phyloP scores from a whole-genome alignment of 2,113 vertebrate species.

The Sebastes schlegelii region DNA sequence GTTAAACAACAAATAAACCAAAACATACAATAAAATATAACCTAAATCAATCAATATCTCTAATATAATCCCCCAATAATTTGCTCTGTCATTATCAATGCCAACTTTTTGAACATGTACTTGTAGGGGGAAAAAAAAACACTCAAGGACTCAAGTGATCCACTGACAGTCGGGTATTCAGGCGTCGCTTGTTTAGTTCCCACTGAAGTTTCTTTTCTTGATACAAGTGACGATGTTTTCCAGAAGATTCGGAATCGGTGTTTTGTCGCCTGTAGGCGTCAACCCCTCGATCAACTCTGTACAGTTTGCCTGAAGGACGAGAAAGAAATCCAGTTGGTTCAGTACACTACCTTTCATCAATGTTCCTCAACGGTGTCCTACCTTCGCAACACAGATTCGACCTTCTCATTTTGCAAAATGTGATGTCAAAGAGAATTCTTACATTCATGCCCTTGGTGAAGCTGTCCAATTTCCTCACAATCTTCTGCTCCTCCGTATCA shows the following conservation, averaged over 20 bases:
- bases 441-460: not conserved
- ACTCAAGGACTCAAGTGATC: not conserved
- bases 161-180: not conserved
- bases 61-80: not conserved
- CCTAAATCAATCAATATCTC: not conserved
- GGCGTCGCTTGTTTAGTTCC: rapidly evolving
- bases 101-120: not conserved
- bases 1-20: not conserved
- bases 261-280: rapidly evolving
- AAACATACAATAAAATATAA: not conserved
- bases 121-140: not conserved
- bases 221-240: rapidly evolving
- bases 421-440: conserved; percentile 12
- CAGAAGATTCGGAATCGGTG: not conserved
- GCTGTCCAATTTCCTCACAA: not conserved
- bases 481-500: rapidly evolving
- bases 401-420: not conserved
- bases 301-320: conserved; percentile 52
- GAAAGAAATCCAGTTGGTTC: not conserved
- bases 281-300: rapidly evolving
- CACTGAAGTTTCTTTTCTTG: rapidly evolving
- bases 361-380: not conserved
- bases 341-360: not conserved
- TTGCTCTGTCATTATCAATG: not conserved
- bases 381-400: not conserved